Conservation (phyloP, 2,797 vertebrate species). For the Bradypodion pumilum region DNA sequence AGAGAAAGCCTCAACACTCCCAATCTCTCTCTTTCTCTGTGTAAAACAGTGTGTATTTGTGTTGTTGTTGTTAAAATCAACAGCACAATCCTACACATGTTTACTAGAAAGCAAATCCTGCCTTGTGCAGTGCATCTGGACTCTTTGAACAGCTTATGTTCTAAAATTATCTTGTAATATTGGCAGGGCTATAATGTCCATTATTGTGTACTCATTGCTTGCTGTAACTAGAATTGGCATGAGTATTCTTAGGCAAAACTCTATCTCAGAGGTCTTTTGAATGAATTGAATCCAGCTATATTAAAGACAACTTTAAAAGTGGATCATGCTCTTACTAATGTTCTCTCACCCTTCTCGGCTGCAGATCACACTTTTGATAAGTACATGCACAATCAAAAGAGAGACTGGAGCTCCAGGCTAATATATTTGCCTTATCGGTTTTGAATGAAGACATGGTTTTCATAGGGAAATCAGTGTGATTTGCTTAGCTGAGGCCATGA, state of each 20-base stretch:
- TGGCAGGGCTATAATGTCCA: neutral
- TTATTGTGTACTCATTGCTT: neutral
- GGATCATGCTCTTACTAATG: neutral
- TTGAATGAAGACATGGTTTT: slow-evolving; percentile 12
- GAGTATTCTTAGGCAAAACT: neutral
- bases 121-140: neutral
- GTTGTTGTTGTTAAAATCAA: neutral
- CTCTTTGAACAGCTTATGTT: neutral
- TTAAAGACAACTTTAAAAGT: slow-evolving; percentile 19
- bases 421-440: slow-evolving; percentile 14
- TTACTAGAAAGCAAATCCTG: neutral
- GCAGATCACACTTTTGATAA: neutral
- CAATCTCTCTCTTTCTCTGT: neutral
- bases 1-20: neutral
- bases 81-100: neutral
- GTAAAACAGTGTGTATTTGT: neutral
- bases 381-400: neutral
- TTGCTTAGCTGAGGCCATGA: slow-evolving; percentile 1
- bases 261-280: neutral
- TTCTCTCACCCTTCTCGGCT: neutral
- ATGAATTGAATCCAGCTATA: neutral
- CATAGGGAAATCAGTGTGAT: slow-evolving; percentile 12
- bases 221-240: neutral
- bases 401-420: neutral
- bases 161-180: neutral